Base-by-base conservation (phyloP, 1,140 invertebrate species). In the Caenorhabditis brenneri region DNA sequence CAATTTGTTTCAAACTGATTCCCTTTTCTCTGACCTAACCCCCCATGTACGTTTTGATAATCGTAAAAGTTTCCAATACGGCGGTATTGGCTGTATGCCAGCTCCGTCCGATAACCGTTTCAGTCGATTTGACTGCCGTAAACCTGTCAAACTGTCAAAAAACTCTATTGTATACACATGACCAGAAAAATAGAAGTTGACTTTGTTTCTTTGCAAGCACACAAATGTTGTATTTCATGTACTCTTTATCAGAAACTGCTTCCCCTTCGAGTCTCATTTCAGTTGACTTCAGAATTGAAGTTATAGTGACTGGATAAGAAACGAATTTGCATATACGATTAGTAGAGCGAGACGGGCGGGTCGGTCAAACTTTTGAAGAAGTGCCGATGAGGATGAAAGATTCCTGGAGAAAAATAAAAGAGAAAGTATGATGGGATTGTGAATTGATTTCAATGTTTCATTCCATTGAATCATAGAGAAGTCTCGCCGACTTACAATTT, bases 61-160 rank as follows among this genome's bases (percentile, higher is more conserved):
- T 42, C 65, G 36, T 74, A 74, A 74, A 74, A 74, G 46, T n/a
- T 42, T 24, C 36, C n/a, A 19, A 42, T 4, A 31, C 33, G 65
- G 65, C 9, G 65, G 65, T 74, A 74, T 74, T 74, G 65, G 65
- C 65, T 31, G 65, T 27, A 42, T 74, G 65, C 65, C 65, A 74
- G 65, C 65, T 42, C n/a, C n/a, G 10, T 42, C 7, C n/a, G 65
- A 74, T 74, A 74, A 74, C 36, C 65, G 46, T 74, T 74, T 74
- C 42, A 42, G 65, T 42, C 65, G 65, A 6, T n/a, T 74, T 74
- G 65, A 74, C 65, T 74, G 65, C 65, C 65, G 65, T 74, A 74
- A 74, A 74, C 65, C 65, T 74, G 65, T 74, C 65, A 74, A 74
- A 74, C 65, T 74, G 65, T 74, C 65, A 74, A 74, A 74, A 74